Evolutionary conservation across 23 tunicate species (phyloP), one percentile per base, ranked within the genome.

Genomic region (Halocynthia roretzi): DNA sequence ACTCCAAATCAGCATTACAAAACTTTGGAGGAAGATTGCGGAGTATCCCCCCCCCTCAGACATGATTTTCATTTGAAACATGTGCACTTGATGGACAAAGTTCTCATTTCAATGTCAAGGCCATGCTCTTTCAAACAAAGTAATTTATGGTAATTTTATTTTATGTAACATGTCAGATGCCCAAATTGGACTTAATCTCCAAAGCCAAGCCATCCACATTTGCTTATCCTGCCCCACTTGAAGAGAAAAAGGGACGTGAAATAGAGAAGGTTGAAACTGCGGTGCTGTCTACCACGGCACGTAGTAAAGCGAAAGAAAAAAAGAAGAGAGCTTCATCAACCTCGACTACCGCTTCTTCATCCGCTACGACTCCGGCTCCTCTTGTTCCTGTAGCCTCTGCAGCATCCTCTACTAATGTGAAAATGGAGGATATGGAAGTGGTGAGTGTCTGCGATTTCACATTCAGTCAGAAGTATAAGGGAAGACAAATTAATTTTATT

Each of bases 201-300:
- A 80, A 94, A 67, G 98, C 98, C 7, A 84, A 84, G 64, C 98
- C 98, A 15, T 80, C 93, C 23, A 61, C 70, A 9, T 94, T 62
- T 81, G 98, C 98, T 52, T 94, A 94, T 84, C 95, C 98, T 6
- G 85, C 83, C 63, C 94, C 90, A 7, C 75, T 87, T 0, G 98
- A 88, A 56, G 98, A 94, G 64, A 94, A 94, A 86, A 87, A 87
- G 71, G 94, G 98, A 10, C 75, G 88, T 8, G 98, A 94, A 57
- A 68, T 80, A 7, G 98, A 87, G 65, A 94, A 94, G 71, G 98
- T 94, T 53, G 98, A 89, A 52, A 88, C 98, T 6, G 98, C 98
- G 58, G 89, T 94, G 18, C 86, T 94, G 44, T 87, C 95, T 8
- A 94, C 91, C 67, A 94, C 98, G 7, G 95, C 94, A 2, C 83